These are phyloP conservation scores for Lycocorax pyrrhopterus DNA, from an alignment of 2,113 vertebrate genomes.

Conservation along the genomic window DNA sequence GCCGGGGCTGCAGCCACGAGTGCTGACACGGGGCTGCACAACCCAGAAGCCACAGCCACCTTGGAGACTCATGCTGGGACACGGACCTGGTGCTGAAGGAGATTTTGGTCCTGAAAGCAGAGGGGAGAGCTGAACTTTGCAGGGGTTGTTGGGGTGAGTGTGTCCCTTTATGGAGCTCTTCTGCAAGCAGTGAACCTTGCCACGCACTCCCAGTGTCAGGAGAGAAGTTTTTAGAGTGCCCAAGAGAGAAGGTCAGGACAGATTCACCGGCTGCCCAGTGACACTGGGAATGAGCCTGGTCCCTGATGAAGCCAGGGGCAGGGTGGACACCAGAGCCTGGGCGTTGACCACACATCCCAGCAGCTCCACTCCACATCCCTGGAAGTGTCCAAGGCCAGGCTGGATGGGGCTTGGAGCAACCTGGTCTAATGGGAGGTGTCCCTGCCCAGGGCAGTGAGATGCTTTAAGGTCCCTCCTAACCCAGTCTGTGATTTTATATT, in stretches of 20 bases:
- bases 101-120: neutral
- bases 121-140: neutral
- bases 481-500: neutral
- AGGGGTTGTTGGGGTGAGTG: neutral
- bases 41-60: neutral
- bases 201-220: neutral
- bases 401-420: neutral
- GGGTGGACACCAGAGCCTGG: neutral
- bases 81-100: rapidly evolving
- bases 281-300: neutral
- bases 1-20: neutral
- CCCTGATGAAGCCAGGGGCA: rapidly evolving
- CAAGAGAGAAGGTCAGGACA: neutral
- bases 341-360: too few species aligned
- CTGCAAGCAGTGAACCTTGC: rapidly evolving
- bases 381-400: neutral
- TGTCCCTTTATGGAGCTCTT: neutral
- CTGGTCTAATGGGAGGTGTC: neutral
- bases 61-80: rapidly evolving
- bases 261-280: neutral
- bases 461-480: neutral
- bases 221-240: neutral
- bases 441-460: neutral
- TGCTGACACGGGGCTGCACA: rapidly evolving
- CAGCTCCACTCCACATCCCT: neutral